Conservation (phyloP, 2,888 invertebrate genomes). For the Synanthedon andrenaeformis region DNA sequence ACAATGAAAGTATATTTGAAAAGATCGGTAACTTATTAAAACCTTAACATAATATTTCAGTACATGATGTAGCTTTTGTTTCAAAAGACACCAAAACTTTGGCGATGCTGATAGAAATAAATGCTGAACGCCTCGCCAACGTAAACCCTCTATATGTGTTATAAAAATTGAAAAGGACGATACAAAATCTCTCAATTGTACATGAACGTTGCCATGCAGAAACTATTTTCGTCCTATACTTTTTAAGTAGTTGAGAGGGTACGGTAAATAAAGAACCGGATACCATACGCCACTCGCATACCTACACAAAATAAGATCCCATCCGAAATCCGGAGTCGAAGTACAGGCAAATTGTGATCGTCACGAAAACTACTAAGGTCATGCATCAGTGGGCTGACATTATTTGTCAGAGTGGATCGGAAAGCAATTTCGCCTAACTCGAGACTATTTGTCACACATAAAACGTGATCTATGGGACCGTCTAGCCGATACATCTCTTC, state of each 20-base stretch:
- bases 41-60: no score
- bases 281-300: slow-evolving; percentile 31
- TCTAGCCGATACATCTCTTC: slow-evolving; percentile 34
- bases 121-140: background rate
- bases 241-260: slow-evolving; percentile 27
- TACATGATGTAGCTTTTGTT: no score
- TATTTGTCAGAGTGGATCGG: slow-evolving; percentile 66
- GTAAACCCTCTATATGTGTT: background rate
- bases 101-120: background rate
- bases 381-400: slow-evolving; percentile 59
- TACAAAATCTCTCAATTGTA: slow-evolving; percentile 14
- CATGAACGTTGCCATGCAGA: slow-evolving; percentile 1
- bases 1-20: no score
- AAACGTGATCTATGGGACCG: slow-evolving; percentile 56
- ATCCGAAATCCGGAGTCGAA: slow-evolving; percentile 25
- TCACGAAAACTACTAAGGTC: slow-evolving; percentile 51
- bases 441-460: slow-evolving; percentile 67
- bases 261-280: slow-evolving; percentile 34
- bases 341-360: slow-evolving; percentile 52
- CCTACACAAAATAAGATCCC: slow-evolving; percentile 36
- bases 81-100: background rate
- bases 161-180: background rate
- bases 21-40: no score
- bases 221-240: slow-evolving; percentile 23
- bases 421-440: slow-evolving; percentile 65